phyloP scores from a whole-genome alignment of 2,888 invertebrate species.

The Adineta ricciae region DNA sequence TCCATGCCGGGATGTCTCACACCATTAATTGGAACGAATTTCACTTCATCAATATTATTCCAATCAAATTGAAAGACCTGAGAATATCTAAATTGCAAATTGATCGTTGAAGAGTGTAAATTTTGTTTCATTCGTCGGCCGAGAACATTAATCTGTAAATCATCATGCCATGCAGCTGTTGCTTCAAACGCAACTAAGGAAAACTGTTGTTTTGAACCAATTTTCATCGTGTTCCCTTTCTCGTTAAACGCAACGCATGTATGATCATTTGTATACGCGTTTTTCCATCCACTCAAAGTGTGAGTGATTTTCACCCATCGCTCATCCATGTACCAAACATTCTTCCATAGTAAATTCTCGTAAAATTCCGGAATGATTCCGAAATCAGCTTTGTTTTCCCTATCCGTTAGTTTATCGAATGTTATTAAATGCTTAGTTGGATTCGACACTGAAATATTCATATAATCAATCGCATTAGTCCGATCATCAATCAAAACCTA shows the following conservation, averaged over 20 bases:
- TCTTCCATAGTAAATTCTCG: background rate
- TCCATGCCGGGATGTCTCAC: background rate
- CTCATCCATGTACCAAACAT: conserved; percentile 1
- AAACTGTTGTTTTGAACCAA: background rate
- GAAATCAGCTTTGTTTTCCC: background rate
- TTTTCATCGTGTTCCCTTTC: background rate
- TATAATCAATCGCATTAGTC: background rate
- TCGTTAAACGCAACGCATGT: background rate
- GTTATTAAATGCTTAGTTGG: background rate
- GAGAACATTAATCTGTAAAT: background rate
- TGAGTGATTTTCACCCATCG: background rate
- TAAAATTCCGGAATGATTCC: background rate
- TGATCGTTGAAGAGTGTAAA: background rate
- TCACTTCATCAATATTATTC: background rate
- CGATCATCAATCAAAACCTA: background rate
- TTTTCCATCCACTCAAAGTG: background rate
- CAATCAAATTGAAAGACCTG: background rate
- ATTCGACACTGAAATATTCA: background rate
- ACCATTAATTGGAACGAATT: background rate
- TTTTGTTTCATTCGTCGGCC: background rate
- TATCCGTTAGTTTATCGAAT: background rate
- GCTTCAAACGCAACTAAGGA: background rate
- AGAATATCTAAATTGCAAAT: background rate
- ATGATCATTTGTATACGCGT: background rate
- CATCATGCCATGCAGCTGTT: background rate